These are phyloP conservation scores for Nothocercus julius DNA, from an alignment of 2,113 vertebrate genomes.

Conservation along the genomic window DNA sequence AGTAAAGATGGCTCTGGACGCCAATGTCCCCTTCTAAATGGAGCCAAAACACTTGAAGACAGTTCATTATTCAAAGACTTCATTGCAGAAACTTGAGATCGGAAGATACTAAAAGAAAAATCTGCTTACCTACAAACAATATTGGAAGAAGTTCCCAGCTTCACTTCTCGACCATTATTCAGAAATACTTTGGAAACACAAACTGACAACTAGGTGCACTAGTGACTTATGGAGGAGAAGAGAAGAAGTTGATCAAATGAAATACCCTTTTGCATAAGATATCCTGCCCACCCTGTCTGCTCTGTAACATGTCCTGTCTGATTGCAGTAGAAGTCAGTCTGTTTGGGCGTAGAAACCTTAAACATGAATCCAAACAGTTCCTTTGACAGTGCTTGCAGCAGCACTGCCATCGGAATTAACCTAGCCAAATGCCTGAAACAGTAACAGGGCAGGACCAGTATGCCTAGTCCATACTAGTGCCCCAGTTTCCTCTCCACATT, in stretches of 20 bases:
- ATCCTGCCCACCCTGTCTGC: not conserved
- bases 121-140: not conserved
- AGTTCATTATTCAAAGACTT: not conserved
- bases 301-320: not conserved
- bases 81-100: not conserved
- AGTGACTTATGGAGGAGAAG: not conserved
- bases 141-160: not conserved
- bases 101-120: not conserved
- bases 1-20: not conserved
- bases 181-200: constrained; percentile 1
- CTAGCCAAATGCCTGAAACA: not conserved
- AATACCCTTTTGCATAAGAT: not conserved
- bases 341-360: not conserved
- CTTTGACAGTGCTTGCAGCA: not conserved
- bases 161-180: not conserved
- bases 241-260: not conserved
- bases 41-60: not conserved
- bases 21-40: not conserved
- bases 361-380: not conserved
- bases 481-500: not conserved
- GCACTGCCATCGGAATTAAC: not conserved
- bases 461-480: fast-evolving
- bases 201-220: not conserved
- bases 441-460: not conserved
- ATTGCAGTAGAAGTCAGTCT: not conserved